Evolutionary conservation across 64 coral and sea anemone species (phyloP), one percentile per base, ranked within the genome.

Genomic region (Actinia tenebrosa): DNA sequence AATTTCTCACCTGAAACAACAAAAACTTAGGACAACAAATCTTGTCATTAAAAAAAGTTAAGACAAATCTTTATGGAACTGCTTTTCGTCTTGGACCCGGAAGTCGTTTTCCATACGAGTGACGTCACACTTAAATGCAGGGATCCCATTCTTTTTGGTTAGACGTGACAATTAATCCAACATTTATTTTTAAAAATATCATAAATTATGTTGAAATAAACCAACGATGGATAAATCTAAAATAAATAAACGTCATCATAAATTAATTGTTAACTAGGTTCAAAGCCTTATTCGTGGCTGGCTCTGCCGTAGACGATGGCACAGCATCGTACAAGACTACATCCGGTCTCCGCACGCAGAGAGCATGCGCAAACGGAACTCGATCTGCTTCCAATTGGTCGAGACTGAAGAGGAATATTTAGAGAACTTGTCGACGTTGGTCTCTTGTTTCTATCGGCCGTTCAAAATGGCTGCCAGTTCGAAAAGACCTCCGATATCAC

Each of bases 391-490:
- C 86, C 90, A 93, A 26, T 77, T 99, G 84, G 93, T 99, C 23
- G 93, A 99, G 78, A 89, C 88, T 0, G 97, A 99, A 27, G 87
- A 90, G 72, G 93, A 99, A 78, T 99, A 99, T 61, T 69, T 94
- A 44, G 88, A 92, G 56, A 95, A 95, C 45, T 45, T 99, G 60
- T 90, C 97, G 0, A 99, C 97, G 46, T 68, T 99, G 66, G 89
- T 99, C 11, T 88, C 93, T n/a, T 93, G 93, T 71, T 99, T 99
- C 82, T 95, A 89, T 83, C 82, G 97, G 64, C 97, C 97, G 18
- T 84, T 95, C 80, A 95, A 95, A 91, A 99, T 99, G 97, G 97
- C 97, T 25, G 97, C 97, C 18, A 95, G 97, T 22, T 95, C 97
- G 11, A 99, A 95, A 87, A 92, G 90, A 64, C 97, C 97, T 3